phyloP scores from a whole-genome alignment of 1,140 invertebrate genomes.

The Drosophila littoralis region DNA sequence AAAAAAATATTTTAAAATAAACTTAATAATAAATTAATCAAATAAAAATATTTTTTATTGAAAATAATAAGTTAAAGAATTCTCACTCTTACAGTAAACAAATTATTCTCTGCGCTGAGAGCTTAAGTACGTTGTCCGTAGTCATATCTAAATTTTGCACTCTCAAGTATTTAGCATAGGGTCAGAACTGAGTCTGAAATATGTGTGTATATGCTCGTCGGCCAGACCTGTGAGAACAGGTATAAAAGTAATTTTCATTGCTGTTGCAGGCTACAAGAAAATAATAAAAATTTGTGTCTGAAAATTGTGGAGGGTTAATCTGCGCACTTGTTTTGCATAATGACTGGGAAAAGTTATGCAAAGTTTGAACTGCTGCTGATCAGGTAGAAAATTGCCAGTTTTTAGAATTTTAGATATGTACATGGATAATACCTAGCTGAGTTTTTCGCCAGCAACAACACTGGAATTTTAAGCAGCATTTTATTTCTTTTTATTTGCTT shows the following conservation, averaged over 20 bases:
- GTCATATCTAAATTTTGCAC: too few relatives aligned
- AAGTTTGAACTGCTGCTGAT: not conserved
- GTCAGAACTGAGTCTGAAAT: too few relatives aligned
- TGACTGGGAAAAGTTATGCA: constrained; percentile 41
- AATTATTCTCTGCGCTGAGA: too few relatives aligned
- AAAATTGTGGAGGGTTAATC: constrained; percentile 42
- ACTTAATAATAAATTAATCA: too few relatives aligned
- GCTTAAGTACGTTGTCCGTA: too few relatives aligned
- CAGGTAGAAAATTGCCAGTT: not conserved
- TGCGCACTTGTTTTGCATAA: constrained; percentile 64
- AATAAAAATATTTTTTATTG: too few relatives aligned
- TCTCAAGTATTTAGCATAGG: too few relatives aligned
- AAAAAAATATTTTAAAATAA: too few relatives aligned
- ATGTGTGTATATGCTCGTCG: not conserved
- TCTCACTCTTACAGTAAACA: too few relatives aligned
- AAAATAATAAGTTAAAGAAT: too few relatives aligned
- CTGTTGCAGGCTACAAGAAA: constrained; percentile 14
- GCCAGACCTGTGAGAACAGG: not conserved
- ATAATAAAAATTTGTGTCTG: not conserved
- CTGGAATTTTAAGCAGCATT: not conserved
- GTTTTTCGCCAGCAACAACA: not conserved
- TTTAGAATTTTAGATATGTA: not conserved
- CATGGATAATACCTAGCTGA: not conserved
- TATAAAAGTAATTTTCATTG: constrained; percentile 26
- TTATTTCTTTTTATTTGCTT: not conserved